Conservation (phyloP, 2,888 invertebrate species). For the Orchesellides sinensis region DNA sequence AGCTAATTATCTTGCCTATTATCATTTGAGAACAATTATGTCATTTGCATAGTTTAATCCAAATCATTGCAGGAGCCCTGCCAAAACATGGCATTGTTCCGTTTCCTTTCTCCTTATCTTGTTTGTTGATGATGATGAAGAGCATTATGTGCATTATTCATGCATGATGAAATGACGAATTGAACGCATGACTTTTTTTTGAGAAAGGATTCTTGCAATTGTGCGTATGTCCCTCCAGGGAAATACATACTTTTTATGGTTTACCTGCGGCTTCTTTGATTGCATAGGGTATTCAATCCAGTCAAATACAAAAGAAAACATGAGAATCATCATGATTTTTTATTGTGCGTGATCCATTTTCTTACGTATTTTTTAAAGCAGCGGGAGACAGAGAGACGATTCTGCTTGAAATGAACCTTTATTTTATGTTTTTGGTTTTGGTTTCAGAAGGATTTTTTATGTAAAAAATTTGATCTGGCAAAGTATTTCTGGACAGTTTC, state of each 20-base stretch:
- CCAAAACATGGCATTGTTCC: conserved; percentile 60
- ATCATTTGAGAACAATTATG: conserved; percentile 63
- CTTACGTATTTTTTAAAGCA: too few relatives aligned
- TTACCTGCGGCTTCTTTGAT: conserved; percentile 56
- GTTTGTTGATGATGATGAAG: too few relatives aligned
- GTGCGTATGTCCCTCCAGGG: conserved; percentile 43
- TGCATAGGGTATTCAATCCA: conserved; percentile 30
- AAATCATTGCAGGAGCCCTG: conserved; percentile 64
- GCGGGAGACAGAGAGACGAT: too few relatives aligned
- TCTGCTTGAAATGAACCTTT: too few relatives aligned
- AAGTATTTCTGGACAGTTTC: not conserved
- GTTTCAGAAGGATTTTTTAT: too few relatives aligned
- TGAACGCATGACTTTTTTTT: too few relatives aligned
- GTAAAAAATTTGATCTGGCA: not conserved
- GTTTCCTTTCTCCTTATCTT: too few relatives aligned
- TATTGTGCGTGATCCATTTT: conserved; percentile 57
- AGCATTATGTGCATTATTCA: too few relatives aligned
- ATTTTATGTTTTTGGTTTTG: too few relatives aligned
- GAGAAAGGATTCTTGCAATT: not conserved
- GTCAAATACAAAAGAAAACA: conserved; percentile 56
- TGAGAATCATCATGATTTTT: conserved; percentile 56
- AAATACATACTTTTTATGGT: conserved; percentile 30
- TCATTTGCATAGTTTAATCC: conserved; percentile 66
- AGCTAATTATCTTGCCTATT: conserved; percentile 64
- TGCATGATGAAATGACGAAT: too few relatives aligned